phyloP scores from a whole-genome alignment of 2,113 vertebrate species.

The Triplophysa tibetana region DNA sequence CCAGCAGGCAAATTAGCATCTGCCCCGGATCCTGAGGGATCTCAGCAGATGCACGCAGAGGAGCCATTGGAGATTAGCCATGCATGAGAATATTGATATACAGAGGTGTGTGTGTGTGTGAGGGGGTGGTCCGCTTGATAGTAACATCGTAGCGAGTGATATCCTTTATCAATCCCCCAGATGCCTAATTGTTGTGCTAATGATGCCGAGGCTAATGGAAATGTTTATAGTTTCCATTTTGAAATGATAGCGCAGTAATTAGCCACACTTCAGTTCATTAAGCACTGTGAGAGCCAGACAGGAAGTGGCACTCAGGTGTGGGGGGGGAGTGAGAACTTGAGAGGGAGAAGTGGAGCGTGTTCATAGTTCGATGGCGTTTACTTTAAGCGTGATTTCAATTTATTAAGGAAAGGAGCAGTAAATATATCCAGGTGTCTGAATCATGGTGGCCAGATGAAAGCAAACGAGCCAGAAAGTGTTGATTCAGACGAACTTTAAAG shows the following conservation, averaged over 20 bases:
- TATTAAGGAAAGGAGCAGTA: neutral
- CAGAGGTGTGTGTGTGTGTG: conserved; percentile 27
- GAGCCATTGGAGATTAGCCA: conserved; percentile 34
- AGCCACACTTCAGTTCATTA: conserved; percentile 75
- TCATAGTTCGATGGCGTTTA: neutral
- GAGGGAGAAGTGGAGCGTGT: neutral
- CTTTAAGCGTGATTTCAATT: neutral
- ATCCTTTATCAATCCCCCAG: conserved; percentile 62
- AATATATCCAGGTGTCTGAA: neutral
- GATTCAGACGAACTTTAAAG: no score
- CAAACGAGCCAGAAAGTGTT: no score
- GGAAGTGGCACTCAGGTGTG: conserved; percentile 32
- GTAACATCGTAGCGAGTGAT: conserved; percentile 28
- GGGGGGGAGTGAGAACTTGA: neutral
- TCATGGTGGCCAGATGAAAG: neutral
- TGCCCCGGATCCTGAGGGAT: conserved; percentile 21
- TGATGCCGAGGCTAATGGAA: conserved; percentile 75
- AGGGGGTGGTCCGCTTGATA: conserved; percentile 2
- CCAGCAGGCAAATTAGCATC: conserved; percentile 29
- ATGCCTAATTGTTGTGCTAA: conserved; percentile 79
- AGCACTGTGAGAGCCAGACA: conserved; percentile 57
- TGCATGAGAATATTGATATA: conserved; percentile 33
- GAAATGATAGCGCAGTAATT: conserved; percentile 74
- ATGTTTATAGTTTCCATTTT: conserved; percentile 77
- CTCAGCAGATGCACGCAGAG: conserved; percentile 8